phyloP scores from a whole-genome alignment of 2,797 vertebrate species.

The Galaxias olidus region DNA sequence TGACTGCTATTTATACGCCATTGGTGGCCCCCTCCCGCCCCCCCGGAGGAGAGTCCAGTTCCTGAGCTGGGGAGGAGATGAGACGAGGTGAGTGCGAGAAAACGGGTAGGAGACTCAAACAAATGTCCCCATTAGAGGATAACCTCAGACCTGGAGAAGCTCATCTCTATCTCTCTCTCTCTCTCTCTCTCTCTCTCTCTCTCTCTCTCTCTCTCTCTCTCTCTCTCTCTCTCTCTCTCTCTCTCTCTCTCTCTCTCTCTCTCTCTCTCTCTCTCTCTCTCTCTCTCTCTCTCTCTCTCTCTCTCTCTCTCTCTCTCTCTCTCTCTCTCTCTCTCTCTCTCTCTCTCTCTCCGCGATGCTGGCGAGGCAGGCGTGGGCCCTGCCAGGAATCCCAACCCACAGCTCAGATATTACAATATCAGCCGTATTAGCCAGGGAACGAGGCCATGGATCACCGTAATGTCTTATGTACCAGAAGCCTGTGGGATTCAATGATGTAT shows the following conservation, averaged over 20 bases:
- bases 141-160: constrained; percentile 52
- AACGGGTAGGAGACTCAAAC: constrained; percentile 54
- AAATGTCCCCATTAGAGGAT: constrained; percentile 72
- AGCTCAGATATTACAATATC: constrained; percentile 66
- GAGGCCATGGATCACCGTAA: constrained; percentile 73
- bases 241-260: too few relatives aligned
- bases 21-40: constrained; percentile 38
- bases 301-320: too few relatives aligned
- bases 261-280: too few relatives aligned
- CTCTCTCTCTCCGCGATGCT: constrained; percentile 31
- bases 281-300: too few relatives aligned
- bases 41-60: constrained; percentile 48
- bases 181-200: too few relatives aligned
- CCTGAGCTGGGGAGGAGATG: constrained; percentile 34
- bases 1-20: constrained; percentile 69
- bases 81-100: constrained; percentile 31
- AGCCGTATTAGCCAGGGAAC: constrained; percentile 53
- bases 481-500: constrained; percentile 60
- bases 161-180: constrained; percentile 45
- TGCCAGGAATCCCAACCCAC: constrained; percentile 53
- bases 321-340: too few relatives aligned
- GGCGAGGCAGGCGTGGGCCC: constrained; percentile 30
- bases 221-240: too few relatives aligned
- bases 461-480: constrained; percentile 59
- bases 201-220: too few relatives aligned